Evolutionary conservation across 2,797 vertebrate genomes (phyloP), one percentile per base, ranked within the genome.

Genomic region (Gallinago nigripennis): DNA sequence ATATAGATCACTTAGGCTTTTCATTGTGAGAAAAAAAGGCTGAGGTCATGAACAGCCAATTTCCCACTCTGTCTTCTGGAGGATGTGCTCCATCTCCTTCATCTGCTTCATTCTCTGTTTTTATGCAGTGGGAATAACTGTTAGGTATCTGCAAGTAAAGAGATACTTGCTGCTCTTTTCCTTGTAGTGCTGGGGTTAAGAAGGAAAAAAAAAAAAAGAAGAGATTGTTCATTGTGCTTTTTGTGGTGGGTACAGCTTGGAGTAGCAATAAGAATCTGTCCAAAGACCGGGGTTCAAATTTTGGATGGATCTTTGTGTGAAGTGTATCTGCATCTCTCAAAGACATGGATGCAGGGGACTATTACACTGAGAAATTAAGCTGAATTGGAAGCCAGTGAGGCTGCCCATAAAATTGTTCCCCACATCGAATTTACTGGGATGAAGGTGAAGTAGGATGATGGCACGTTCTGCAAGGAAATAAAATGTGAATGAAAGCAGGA

Each of bases 401-500:
- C 24, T 90, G 72, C 73, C 50, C 64, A 72, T 92, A 72, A 82
- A 87, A 85, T 64, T 39, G 33, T 91, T 92, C 76, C 61, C 24
- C 21, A 50, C 28, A 19, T 66, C 64, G 72, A 92, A 58, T 88
- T 88, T 71, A 17, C 84, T 95, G 65, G 33, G 68, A 72, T 90
- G 69, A 83, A 86, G 75, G 75, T 56, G 25, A 84, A 73, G 28
- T 65, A 65, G 86, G 69, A 66, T 46, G 68, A 80, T 68, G 81
- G 45, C 54, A 82, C 65, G 48, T 79, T 73, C 41, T 82, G 45
- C 53, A 92, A 94, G 71, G 72, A 94, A 89, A 80, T 64, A 80
- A 91, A 84, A 41, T 8, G n/a, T 73, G 79, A 91, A 94, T 71
- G 86, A 88, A 95, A 96, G 77, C 88, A 94, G 90, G 94, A 86